These are phyloP conservation scores for Tricholaema leucomelas DNA, from an alignment of 2,113 vertebrate species.

Conservation along the genomic window DNA sequence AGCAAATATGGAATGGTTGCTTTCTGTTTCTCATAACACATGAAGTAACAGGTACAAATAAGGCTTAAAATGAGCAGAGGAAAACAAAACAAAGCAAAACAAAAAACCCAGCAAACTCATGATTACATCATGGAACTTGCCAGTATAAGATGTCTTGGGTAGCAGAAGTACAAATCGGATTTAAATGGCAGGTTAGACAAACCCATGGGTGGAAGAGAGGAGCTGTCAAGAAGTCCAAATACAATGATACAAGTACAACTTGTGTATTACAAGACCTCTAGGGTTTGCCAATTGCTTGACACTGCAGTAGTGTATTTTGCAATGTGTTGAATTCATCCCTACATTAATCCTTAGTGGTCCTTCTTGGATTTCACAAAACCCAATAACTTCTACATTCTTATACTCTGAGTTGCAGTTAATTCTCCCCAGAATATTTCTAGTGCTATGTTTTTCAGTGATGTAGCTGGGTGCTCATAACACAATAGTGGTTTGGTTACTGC, in stretches of 20 bases:
- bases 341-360: background rate
- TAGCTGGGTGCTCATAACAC: too few species aligned
- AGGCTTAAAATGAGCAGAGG: background rate
- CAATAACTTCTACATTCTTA: background rate
- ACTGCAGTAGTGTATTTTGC: background rate
- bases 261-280: background rate
- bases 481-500: too few species aligned
- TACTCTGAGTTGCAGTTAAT: too few species aligned
- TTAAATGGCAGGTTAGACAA: background rate
- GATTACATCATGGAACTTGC: background rate
- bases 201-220: background rate
- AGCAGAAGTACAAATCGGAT: background rate
- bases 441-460: too few species aligned
- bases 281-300: background rate
- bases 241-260: background rate
- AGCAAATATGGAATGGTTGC: background rate
- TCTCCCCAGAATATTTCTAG: too few species aligned
- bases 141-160: background rate
- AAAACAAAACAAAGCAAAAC: background rate
- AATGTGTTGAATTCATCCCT: background rate
- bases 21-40: background rate
- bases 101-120: background rate
- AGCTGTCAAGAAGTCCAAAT: background rate
- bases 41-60: background rate
- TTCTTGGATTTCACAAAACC: background rate